Evolutionary conservation across 2,113 vertebrate species (phyloP).

Genomic region (Callorhinus ursinus): DNA sequence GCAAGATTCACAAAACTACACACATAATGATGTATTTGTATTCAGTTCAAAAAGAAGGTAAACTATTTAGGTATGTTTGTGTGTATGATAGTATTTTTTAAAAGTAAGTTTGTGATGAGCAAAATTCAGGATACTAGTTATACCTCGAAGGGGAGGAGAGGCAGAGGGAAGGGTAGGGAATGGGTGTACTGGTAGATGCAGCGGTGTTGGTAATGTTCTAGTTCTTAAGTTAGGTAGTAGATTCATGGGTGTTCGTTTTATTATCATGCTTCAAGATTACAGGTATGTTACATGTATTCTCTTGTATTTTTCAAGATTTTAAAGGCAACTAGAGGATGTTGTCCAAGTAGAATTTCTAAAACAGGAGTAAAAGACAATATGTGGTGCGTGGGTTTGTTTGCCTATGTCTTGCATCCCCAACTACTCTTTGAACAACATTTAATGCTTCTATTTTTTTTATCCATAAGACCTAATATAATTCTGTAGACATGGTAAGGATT

Average conservation of each 20-base stretch:
- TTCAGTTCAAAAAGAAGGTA: not conserved
- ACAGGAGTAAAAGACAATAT: not conserved
- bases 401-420: not conserved
- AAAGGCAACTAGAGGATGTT: not conserved
- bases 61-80: not conserved
- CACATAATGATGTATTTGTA: not conserved
- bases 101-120: not conserved
- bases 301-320: not conserved
- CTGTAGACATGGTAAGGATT: not conserved
- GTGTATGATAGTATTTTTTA: not conserved
- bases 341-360: not conserved
- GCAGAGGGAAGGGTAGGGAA: not conserved
- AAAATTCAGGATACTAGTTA: not conserved
- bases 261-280: not conserved
- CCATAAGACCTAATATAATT: not conserved
- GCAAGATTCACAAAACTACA: not conserved
- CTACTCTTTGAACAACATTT: not conserved
- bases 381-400: not conserved
- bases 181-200: fast-evolving
- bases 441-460: not conserved
- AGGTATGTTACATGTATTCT: not conserved
- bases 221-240: no score
- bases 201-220: fast-evolving
- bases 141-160: not conserved
- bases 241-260: not conserved